Base-by-base conservation (phyloP, 2,797 vertebrate species). In the Heteromormyrus szaboi region DNA sequence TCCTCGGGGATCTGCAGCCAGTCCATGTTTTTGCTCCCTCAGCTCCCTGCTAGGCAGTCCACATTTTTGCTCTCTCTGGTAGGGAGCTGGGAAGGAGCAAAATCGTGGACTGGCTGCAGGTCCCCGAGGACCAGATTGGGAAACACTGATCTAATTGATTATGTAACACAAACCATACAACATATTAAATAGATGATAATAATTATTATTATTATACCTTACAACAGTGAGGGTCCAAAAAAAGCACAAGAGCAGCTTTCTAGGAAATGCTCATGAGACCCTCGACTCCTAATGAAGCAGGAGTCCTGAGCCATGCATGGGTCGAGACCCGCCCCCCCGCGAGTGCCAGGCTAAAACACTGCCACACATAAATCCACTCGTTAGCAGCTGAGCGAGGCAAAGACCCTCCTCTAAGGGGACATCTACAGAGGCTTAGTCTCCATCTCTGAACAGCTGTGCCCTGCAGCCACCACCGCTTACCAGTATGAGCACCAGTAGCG, bases 391-490 rank as follows among this genome's bases (percentile, higher is more conserved):
- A 41, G 81, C 37, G 44, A 50, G 25, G 88, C 59, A 41, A 9
- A 72, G 48, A 65, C 12, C 59, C 46, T 72, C 33, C 62, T 50
- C 48, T 44, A 87, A 44, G 59, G 48, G 53, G 46, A 41, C 62
- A 72, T 86, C 56, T 37, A 29, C 19, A 85, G 54, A 89, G 41
- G 37, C 72, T 68, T 46, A 33, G 81, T 11, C 72, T 56, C 50
- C 19, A 11, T 76, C 56, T 48, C 85, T 46, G 87, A 72, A 72
- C 56, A 72, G 56, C 81, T 89, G 88, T 41, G 25, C 56, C 88
- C 88, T 14, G 44, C 83, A 62, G 83, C 65, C 29, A 68, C 41
- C 84, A 85, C n/a, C 29, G 1, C 44, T 25, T 37, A 59, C 5
- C 14, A 89, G 46, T 4, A 48, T 44, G 44, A 22, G 9, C 2